phyloP scores from a whole-genome alignment of 2,888 invertebrate genomes.

The Orgyia antiqua region DNA sequence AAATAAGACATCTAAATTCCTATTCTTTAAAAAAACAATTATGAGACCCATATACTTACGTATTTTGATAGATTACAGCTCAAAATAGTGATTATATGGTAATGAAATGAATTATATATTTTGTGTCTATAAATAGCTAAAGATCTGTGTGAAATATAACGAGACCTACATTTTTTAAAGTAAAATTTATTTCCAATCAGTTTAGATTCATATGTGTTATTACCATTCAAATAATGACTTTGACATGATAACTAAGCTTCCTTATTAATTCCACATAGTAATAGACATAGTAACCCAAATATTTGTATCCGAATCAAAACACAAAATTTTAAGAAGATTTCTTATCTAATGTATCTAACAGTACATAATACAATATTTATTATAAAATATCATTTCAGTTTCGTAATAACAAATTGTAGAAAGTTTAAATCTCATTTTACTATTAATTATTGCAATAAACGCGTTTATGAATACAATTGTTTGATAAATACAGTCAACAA shows the following conservation, averaged over 20 bases:
- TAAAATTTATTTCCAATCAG: too few species aligned
- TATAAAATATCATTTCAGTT: too few species aligned
- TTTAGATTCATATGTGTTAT: too few species aligned
- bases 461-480: conserved; percentile 9
- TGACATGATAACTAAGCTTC: not conserved
- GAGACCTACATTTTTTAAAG: too few species aligned
- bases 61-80: too few species aligned
- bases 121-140: too few species aligned
- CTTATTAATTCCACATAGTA: not conserved
- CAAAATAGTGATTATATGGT: too few species aligned
- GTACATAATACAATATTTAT: not conserved
- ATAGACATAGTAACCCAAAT: not conserved
- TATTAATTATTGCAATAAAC: conserved; percentile 8
- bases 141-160: too few species aligned
- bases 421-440: conserved; percentile 15
- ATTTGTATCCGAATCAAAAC: not conserved
- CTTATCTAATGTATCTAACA: not conserved
- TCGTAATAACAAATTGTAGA: conserved; percentile 13
- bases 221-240: not conserved
- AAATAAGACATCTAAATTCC: too few species aligned
- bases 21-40: too few species aligned
- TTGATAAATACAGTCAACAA: conserved; percentile 9
- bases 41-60: too few species aligned
- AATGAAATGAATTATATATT: too few species aligned
- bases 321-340: not conserved